Percentiles rank a stretch among this genome's conserved stretches.
These are phyloP conservation scores for Hesperia comma DNA, from an alignment of 2,888 invertebrate genomes.

Conservation along the genomic window DNA sequence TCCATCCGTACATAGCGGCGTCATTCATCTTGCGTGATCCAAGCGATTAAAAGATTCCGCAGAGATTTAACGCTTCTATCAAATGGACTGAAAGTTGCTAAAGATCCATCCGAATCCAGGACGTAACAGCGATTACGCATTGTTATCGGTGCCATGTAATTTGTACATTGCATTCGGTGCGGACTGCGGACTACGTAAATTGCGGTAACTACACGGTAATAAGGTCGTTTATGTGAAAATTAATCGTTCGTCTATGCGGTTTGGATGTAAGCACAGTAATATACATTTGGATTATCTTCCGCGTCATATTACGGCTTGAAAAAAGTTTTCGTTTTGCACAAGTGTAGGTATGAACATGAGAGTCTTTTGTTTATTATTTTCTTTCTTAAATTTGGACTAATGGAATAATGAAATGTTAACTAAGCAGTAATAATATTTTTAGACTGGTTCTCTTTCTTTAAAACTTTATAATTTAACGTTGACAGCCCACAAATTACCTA, in stretches of 20 bases:
- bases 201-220: slow-evolving; percentile 22
- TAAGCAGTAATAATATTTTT: too few species aligned
- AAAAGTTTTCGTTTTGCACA: background rate
- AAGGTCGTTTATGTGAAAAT: slow-evolving; percentile 23
- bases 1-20: background rate
- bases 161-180: slow-evolving; percentile 29
- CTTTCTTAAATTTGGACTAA: too few species aligned
- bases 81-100: slow-evolving; percentile 19
- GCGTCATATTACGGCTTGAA: background rate
- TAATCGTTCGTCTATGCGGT: slow-evolving; percentile 13
- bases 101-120: slow-evolving; percentile 33
- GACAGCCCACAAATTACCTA: too few species aligned
- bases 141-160: slow-evolving; percentile 26
- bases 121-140: slow-evolving; percentile 40
- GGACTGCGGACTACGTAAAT: slow-evolving; percentile 27
- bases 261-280: slow-evolving; percentile 15
- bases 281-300: slow-evolving; percentile 9
- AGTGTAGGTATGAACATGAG: too few species aligned
- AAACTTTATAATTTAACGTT: too few species aligned
- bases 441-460: too few species aligned
- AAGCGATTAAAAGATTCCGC: slow-evolving; percentile 7
- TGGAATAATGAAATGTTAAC: too few species aligned
- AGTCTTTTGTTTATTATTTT: too few species aligned
- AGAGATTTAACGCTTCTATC: background rate
- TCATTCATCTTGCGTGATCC: background rate